These are phyloP conservation scores for Anguilla megastoma DNA, from an alignment of 2,797 vertebrate genomes.

Conservation along the genomic window DNA sequence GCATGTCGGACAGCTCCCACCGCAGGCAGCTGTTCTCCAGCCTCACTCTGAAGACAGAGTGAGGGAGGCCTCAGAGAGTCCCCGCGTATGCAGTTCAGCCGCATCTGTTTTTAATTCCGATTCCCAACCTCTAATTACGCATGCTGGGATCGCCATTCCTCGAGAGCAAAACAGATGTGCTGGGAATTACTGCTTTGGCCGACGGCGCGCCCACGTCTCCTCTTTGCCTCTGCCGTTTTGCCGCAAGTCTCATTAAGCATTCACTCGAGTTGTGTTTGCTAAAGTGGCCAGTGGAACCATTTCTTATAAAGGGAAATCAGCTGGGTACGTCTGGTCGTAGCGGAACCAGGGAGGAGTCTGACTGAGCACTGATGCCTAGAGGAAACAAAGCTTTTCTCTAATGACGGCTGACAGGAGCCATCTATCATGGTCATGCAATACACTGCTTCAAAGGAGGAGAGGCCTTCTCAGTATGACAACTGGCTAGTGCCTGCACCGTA, in stretches of 20 bases:
- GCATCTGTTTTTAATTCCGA: neutral
- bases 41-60: neutral
- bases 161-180: conserved; percentile 16
- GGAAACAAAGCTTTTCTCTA: conserved; percentile 69
- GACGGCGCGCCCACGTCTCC: neutral
- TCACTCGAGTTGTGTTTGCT: conserved; percentile 53
- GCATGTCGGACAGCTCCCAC: neutral
- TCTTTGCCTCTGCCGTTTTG: neutral
- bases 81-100: neutral
- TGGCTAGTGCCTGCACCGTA: neutral
- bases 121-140: neutral
- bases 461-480: conserved; percentile 53
- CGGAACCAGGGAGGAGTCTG: conserved; percentile 38
- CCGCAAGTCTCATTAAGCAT: conserved; percentile 47
- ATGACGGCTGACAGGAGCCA: conserved; percentile 71
- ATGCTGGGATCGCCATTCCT: neutral
- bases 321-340: conserved; percentile 43
- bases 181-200: neutral
- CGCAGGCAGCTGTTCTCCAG: neutral
- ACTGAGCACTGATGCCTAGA: conserved; percentile 61
- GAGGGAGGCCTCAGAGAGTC: neutral
- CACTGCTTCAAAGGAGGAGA: conserved; percentile 47
- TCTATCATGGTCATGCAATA: conserved; percentile 72
- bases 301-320: conserved; percentile 55
- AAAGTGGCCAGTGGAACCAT: conserved; percentile 52